A percentile compares a stretch with the other conserved stretches of the same genome.
Conservation (phyloP, 2,113 vertebrate genomes). For the Vulpes lagopus region DNA sequence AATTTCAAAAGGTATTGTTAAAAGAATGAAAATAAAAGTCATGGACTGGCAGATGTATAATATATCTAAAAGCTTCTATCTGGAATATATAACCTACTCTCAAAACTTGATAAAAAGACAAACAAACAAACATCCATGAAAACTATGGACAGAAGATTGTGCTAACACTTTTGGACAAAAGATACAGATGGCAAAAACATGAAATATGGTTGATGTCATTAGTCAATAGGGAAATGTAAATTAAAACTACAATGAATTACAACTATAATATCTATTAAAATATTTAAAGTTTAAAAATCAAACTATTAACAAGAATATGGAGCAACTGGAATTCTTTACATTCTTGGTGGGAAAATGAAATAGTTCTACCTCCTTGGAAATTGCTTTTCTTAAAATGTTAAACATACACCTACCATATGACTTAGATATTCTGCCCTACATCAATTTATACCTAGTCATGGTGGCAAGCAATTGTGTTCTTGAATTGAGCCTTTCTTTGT, state of each 20-base stretch:
- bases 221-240: not conserved
- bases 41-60: not conserved
- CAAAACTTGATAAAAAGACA: not conserved
- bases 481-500: not conserved
- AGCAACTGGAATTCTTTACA: not conserved
- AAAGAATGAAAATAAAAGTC: not conserved
- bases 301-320: not conserved
- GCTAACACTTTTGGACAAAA: not conserved
- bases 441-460: not conserved
- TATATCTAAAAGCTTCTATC: not conserved
- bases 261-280: not conserved
- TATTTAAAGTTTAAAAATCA: not conserved
- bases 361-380: not conserved
- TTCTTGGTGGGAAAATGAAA: not conserved
- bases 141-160: not conserved
- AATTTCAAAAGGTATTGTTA: not conserved
- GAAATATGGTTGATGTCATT: not conserved
- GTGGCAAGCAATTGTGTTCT: not conserved
- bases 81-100: not conserved
- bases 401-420: not conserved
- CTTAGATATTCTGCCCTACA: not conserved
- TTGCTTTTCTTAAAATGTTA: not conserved
- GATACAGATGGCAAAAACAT: not conserved
- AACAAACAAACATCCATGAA: not conserved
- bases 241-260: not conserved